Conservation (phyloP, 1,140 invertebrate species). For the Drosophila prosaltans region DNA sequence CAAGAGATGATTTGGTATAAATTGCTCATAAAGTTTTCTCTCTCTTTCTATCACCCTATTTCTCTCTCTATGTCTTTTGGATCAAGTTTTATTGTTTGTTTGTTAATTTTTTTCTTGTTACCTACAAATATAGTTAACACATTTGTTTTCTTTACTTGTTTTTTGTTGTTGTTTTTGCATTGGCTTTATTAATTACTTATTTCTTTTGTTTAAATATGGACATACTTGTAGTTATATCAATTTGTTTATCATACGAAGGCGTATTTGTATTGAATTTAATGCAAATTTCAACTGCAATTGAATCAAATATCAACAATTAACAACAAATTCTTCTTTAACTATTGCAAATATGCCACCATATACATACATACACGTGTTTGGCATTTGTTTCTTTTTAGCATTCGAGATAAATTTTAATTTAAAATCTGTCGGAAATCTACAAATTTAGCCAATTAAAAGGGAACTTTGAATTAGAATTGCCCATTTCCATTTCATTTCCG, state of each 20-base stretch:
- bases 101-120: conserved; percentile 21
- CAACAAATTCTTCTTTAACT: not conserved
- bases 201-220: conserved; percentile 32
- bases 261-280: conserved; percentile 33
- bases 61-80: conserved; percentile 12
- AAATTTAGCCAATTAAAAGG: conserved; percentile 17
- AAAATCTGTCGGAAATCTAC: conserved; percentile 27
- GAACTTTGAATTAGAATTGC: conserved; percentile 32
- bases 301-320: conserved; percentile 7
- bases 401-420: conserved; percentile 25
- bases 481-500: conserved; percentile 55
- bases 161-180: conserved; percentile 6
- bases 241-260: conserved; percentile 25
- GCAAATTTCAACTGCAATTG: conserved; percentile 32
- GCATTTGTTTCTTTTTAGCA: conserved; percentile 1
- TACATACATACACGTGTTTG: not conserved
- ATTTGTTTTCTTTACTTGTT: conserved; percentile 7
- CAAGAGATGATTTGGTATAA: conserved; percentile 7
- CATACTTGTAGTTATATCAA: conserved; percentile 24
- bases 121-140: conserved; percentile 21
- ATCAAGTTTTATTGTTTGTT: conserved; percentile 10
- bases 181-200: conserved; percentile 38
- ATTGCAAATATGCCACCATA: not conserved
- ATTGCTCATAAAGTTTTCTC: conserved; percentile 1
- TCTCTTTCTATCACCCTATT: conserved; percentile 16